Percentiles rank a stretch among this genome's conserved stretches.
Evolutionary conservation across 2,888 invertebrate genomes (phyloP).

Genomic region (Amaurobius ferox): DNA sequence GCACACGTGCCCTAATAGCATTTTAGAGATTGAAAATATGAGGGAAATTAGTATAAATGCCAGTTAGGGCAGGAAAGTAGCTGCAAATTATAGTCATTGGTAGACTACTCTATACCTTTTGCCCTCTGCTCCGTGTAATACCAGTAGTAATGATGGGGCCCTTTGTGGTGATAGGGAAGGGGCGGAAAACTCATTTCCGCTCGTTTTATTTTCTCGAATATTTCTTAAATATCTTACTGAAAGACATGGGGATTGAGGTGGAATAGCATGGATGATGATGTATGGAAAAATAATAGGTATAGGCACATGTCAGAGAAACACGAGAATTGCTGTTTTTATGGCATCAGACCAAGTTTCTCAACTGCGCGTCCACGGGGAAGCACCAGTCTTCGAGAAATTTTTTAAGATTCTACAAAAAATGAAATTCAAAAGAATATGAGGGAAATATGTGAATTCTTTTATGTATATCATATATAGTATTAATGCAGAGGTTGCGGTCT

Average conservation of each 20-base stretch:
- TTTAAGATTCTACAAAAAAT: too few relatives aligned
- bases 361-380: too few relatives aligned
- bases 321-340: too few relatives aligned
- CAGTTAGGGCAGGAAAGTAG: conserved; percentile 43
- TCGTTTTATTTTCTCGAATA: background rate
- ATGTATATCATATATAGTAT: too few relatives aligned
- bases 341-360: too few relatives aligned
- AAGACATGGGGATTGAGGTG: background rate
- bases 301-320: background rate
- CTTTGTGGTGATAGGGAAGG: background rate
- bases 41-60: conserved; percentile 34
- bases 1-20: background rate
- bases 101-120: background rate
- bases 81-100: conserved; percentile 60
- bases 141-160: conserved; percentile 39
- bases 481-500: too few relatives aligned
- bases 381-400: too few relatives aligned
- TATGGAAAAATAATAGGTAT: background rate
- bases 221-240: background rate
- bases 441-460: too few relatives aligned
- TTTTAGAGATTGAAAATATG: conserved; percentile 41
- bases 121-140: conserved; percentile 45
- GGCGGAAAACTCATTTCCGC: background rate
- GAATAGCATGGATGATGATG: background rate
- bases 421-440: too few relatives aligned